Evolutionary conservation across 1,140 invertebrate species (phyloP).

Genomic region (Orchesella cincta): DNA sequence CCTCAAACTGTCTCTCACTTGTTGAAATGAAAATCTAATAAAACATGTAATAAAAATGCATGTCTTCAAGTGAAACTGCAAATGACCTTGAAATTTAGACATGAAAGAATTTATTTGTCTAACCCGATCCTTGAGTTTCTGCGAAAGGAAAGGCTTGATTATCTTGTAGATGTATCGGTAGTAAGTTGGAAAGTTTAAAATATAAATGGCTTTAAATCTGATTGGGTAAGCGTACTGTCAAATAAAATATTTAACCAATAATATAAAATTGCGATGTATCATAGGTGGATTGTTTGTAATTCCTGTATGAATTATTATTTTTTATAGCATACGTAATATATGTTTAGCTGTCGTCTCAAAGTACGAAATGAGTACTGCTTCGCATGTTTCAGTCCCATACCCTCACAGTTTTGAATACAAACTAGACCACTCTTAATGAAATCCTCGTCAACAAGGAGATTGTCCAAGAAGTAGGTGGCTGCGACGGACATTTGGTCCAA

Average conservation of each 20-base stretch:
- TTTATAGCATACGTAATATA: not conserved
- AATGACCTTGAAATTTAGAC: no score
- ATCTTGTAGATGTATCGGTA: not conserved
- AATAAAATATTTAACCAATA: not conserved
- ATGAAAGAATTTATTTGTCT: no score
- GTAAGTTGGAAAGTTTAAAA: not conserved
- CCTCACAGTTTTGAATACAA: not conserved
- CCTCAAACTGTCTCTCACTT: no score
- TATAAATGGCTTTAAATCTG: not conserved
- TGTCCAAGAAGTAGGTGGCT: not conserved
- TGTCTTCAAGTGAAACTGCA: no score
- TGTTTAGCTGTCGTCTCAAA: not conserved
- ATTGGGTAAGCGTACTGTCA: not conserved
- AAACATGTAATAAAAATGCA: no score
- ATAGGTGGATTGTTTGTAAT: not conserved
- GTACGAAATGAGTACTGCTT: not conserved
- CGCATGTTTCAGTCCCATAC: constrained; percentile 1
- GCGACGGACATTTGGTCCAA: not conserved
- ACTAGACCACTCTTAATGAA: not conserved
- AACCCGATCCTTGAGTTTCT: not conserved
- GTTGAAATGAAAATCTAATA: no score
- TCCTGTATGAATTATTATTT: not conserved
- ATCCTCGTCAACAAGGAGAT: not conserved
- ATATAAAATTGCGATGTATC: not conserved
- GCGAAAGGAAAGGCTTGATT: not conserved